Evolutionary conservation across 2,797 vertebrate genomes (phyloP).

Genomic region (Cuniculus paca): DNA sequence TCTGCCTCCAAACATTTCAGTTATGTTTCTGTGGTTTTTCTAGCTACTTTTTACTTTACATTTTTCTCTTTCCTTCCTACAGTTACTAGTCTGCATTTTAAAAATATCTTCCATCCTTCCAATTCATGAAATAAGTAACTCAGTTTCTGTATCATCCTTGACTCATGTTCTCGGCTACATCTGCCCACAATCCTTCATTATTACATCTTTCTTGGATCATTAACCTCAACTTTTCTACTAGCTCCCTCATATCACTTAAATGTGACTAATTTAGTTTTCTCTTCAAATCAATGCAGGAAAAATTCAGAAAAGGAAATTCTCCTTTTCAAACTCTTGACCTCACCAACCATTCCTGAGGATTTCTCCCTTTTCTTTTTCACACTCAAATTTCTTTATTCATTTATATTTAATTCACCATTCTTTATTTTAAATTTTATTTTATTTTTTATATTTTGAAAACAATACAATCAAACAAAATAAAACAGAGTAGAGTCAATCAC

Average conservation of each 20-base stretch:
- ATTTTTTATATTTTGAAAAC: too few species aligned
- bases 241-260: not conserved
- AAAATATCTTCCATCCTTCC: not conserved
- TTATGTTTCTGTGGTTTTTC: slow-evolving; percentile 6
- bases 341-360: not conserved
- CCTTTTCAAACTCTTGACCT: not conserved
- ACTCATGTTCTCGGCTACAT: not conserved
- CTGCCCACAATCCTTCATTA: not conserved
- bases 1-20: too few species aligned
- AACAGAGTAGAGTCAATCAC: too few species aligned
- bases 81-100: not conserved
- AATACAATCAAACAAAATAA: too few species aligned
- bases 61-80: not conserved
- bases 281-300: not conserved
- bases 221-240: not conserved
- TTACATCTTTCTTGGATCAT: not conserved
- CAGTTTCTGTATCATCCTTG: not conserved
- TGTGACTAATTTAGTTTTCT: not conserved
- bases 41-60: not conserved
- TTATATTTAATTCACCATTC: not conserved
- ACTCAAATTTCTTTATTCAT: not conserved
- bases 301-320: not conserved
- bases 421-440: too few species aligned
- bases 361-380: not conserved
- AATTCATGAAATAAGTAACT: not conserved